These are phyloP conservation scores for Zelleria hepariella DNA, from an alignment of 2,888 invertebrate species.

Conservation along the genomic window DNA sequence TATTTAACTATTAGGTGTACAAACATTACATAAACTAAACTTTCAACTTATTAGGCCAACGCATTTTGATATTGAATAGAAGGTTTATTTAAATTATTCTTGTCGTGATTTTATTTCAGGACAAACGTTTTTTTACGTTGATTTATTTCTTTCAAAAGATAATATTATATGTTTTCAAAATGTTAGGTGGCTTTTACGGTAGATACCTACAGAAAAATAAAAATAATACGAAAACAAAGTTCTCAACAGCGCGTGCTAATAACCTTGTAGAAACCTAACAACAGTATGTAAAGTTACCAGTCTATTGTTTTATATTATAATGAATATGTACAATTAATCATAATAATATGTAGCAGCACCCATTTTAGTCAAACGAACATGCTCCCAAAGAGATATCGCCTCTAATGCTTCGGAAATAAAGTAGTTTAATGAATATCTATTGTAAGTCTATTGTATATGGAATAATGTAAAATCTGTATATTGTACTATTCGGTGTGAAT, in stretches of 20 bases:
- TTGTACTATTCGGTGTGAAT: constrained; percentile 27
- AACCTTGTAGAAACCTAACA: constrained; percentile 70
- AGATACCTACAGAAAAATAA: neutral
- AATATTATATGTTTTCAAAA: no score
- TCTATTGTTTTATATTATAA: constrained; percentile 69
- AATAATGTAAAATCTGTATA: constrained; percentile 19
- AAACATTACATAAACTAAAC: no score
- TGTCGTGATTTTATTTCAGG: no score
- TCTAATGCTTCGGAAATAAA: constrained; percentile 42
- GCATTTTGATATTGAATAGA: no score
- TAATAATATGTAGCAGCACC: constrained; percentile 60
- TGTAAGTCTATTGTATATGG: constrained; percentile 42
- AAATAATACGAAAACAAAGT: constrained; percentile 8
- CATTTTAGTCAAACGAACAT: constrained; percentile 57
- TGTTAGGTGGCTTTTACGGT: no score
- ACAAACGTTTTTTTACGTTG: no score
- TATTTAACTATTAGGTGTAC: no score
- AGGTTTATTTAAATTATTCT: no score
- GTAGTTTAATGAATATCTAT: constrained; percentile 52
- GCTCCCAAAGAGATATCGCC: constrained; percentile 41
- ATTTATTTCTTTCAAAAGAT: no score
- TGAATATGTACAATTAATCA: constrained; percentile 69
- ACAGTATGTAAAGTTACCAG: constrained; percentile 65
- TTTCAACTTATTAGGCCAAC: no score
- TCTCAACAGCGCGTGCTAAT: constrained; percentile 39